Evolutionary conservation across 2,113 vertebrate genomes (phyloP).

Genomic region (Apistogramma diplotaenia): DNA sequence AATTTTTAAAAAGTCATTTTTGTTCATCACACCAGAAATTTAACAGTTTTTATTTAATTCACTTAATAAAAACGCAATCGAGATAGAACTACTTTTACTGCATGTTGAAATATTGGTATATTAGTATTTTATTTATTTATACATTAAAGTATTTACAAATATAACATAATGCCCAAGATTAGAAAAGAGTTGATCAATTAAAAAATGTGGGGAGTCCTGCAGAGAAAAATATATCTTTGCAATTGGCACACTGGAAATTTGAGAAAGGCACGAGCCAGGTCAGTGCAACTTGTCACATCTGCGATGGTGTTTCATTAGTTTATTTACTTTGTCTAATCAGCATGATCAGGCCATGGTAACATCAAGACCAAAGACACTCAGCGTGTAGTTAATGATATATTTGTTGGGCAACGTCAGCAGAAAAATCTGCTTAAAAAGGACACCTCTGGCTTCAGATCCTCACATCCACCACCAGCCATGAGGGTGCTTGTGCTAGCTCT

Average conservation of each 20-base stretch:
- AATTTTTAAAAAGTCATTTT: not conserved
- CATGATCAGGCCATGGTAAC: conserved; percentile 33
- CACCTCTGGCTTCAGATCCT: not conserved
- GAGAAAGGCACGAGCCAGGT: conserved; percentile 23
- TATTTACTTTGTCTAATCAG: conserved; percentile 16
- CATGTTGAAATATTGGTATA: not conserved
- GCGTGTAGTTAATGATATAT: conserved; percentile 55
- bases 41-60: not conserved
- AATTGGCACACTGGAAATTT: not conserved
- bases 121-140: not conserved
- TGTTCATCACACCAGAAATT: not conserved
- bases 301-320: not conserved
- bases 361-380: not conserved
- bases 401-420: not conserved
- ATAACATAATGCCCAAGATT: not conserved
- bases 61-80: too few relatives aligned
- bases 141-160: not conserved
- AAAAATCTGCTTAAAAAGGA: conserved; percentile 47
- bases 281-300: conserved; percentile 15
- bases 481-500: conserved; percentile 62
- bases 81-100: not conserved
- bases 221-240: not conserved
- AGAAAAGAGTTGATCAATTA: not conserved
- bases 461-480: conserved; percentile 64
- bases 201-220: not conserved